phyloP scores from a whole-genome alignment of 2,113 vertebrate genomes.

The Holacanthus passer region DNA sequence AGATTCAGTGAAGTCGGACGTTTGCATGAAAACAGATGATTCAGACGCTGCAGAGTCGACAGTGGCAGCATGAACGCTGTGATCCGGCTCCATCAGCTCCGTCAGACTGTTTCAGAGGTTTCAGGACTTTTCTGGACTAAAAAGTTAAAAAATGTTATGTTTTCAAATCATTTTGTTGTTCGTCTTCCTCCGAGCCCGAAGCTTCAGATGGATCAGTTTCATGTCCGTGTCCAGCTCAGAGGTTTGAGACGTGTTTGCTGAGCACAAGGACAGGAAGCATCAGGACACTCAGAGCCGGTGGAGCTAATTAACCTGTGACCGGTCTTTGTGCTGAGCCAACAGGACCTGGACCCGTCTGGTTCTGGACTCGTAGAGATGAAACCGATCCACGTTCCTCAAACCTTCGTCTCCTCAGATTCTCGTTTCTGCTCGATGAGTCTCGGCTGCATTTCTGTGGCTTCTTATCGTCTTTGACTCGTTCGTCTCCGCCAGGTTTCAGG shows the following conservation, averaged over 20 bases:
- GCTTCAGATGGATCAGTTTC: background rate
- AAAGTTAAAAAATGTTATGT: background rate
- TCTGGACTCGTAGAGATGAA: no score
- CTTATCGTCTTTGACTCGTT: no score
- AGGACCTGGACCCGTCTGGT: no score
- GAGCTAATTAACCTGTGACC: no score
- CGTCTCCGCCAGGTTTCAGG: constrained; percentile 12
- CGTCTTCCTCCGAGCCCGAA: background rate
- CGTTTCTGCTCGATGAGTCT: no score
- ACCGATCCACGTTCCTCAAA: no score
- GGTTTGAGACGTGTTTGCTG: background rate
- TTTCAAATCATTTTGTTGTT: background rate
- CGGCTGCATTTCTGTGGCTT: no score
- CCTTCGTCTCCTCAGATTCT: no score
- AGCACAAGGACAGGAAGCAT: background rate
- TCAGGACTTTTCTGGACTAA: constrained; percentile 13
- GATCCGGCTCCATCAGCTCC: no score
- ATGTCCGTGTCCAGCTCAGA: background rate
- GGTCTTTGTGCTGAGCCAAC: no score
- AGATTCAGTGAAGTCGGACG: constrained; percentile 9
- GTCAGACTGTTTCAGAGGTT: constrained; percentile 13
- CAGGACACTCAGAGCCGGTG: no score
- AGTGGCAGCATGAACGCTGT: constrained; percentile 39
- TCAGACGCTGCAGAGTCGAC: background rate
- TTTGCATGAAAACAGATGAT: constrained; percentile 54